phyloP scores from a whole-genome alignment of 2,113 vertebrate genomes.

The Scopus umbretta region DNA sequence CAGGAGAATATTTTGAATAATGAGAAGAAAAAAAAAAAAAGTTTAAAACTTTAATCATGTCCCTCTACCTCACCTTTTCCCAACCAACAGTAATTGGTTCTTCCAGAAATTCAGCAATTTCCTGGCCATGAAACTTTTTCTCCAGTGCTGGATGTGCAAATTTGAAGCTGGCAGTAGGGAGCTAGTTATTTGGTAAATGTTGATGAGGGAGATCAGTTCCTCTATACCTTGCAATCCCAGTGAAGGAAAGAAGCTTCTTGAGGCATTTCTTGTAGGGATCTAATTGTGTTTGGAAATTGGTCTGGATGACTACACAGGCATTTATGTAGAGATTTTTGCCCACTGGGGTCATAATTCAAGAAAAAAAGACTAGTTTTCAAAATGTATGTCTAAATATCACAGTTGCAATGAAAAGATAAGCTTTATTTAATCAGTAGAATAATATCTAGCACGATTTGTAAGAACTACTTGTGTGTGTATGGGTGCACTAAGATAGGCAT shows the following conservation, averaged over 20 bases:
- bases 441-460: background rate
- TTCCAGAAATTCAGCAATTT: background rate
- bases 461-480: background rate
- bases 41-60: background rate
- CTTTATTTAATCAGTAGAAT: background rate
- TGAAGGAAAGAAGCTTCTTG: background rate
- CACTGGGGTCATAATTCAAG: background rate
- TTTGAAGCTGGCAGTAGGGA: background rate
- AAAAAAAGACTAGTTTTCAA: background rate
- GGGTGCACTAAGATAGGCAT: background rate
- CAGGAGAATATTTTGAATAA: background rate
- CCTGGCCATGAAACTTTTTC: background rate
- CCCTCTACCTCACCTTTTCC: background rate
- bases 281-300: background rate
- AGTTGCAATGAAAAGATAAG: background rate
- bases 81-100: background rate
- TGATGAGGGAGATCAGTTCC: background rate
- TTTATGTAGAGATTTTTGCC: background rate
- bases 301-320: background rate
- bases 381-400: background rate
- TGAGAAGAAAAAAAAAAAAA: background rate
- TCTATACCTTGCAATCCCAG: background rate
- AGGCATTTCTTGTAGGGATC: background rate
- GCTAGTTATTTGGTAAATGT: background rate
- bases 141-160: background rate